phyloP scores from a whole-genome alignment of 2,113 vertebrate species.

The Gasterosteus aculeatus region DNA sequence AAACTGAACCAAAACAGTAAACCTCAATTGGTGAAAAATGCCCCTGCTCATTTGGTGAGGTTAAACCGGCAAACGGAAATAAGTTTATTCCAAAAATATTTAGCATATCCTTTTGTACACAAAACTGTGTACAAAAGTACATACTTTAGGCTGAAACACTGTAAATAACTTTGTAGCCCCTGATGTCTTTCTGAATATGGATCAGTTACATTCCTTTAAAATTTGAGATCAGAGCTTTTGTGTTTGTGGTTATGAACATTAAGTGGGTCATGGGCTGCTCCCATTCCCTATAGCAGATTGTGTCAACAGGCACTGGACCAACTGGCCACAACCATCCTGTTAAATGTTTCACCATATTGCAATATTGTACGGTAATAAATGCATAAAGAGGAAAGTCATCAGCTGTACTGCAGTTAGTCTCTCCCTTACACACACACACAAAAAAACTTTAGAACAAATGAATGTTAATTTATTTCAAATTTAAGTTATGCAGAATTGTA shows the following conservation, averaged over 20 bases:
- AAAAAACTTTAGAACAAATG: constrained; percentile 44
- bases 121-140: neutral
- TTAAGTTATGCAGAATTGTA: constrained; percentile 51
- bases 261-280: constrained; percentile 69
- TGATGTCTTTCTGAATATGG: neutral
- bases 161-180: neutral
- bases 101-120: neutral
- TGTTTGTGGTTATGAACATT: constrained; percentile 42
- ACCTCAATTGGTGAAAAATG: neutral
- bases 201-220: neutral
- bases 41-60: neutral
- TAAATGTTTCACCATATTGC: constrained; percentile 66
- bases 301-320: constrained; percentile 65
- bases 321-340: constrained; percentile 59
- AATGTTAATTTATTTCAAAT: constrained; percentile 47
- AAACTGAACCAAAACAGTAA: neutral
- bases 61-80: neutral
- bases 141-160: neutral
- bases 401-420: constrained; percentile 46
- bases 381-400: constrained; percentile 64
- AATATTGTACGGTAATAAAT: constrained; percentile 65
- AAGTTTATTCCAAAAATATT: neutral
- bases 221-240: constrained; percentile 8
- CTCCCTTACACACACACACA: constrained; percentile 15
- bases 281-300: constrained; percentile 67